Conservation (phyloP, 2,113 vertebrate species). For the Piprites chloris region DNA sequence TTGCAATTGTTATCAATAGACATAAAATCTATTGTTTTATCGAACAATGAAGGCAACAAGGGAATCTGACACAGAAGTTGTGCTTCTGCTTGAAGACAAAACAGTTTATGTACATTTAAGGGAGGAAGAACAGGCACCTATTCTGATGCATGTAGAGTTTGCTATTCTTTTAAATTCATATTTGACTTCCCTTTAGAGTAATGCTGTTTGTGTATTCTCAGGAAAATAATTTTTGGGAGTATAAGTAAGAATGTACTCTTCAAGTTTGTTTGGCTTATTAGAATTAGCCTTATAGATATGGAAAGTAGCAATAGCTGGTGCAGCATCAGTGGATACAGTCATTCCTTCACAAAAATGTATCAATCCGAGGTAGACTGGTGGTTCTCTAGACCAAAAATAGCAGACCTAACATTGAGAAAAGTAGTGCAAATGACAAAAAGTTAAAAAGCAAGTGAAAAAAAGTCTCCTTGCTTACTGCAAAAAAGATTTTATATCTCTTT, state of each 20-base stretch:
- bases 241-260: not conserved
- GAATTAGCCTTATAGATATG: not conserved
- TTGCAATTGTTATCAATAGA: not conserved
- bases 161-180: not conserved
- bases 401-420: not conserved
- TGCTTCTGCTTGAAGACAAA: not conserved
- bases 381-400: not conserved
- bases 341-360: not conserved
- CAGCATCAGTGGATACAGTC: not conserved
- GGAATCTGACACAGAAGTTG: not conserved
- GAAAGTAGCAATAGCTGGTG: not conserved
- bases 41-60: not conserved
- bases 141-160: not conserved
- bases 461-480: not conserved
- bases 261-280: not conserved
- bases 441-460: not conserved
- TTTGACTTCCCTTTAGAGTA: not conserved
- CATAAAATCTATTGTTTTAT: not conserved
- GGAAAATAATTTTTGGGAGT: not conserved
- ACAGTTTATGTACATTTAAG: not conserved
- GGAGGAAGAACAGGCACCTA: not conserved
- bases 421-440: not conserved
- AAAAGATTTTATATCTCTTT: not conserved
- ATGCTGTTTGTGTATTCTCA: not conserved
- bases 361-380: not conserved